Base-by-base conservation (phyloP, 2,113 vertebrate species). In the Ameiurus melas region DNA sequence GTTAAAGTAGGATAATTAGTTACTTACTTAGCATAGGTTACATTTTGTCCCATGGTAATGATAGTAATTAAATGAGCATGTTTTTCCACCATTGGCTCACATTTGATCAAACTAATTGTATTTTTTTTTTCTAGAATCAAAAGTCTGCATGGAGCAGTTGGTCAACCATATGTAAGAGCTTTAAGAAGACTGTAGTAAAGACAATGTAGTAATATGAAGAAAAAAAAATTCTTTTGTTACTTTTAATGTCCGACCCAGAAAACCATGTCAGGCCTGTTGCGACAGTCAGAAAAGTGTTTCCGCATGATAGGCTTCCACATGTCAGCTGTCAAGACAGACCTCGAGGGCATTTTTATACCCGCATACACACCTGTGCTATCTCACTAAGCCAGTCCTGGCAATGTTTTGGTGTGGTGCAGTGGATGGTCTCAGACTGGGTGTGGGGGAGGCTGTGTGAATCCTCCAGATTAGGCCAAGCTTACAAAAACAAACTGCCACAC, bases 391-490 rank as follows among this genome's bases (percentile, higher is more conserved):
- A 95, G 92, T 92, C 82, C 89, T 87, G 83, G 88, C 89, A 89
- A 95, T 90, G 90, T 92, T 92, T 91, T 92, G 89, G 91, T 92
- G 93, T 93, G 92, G 87, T 86, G 70, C 89, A 70, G 33, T 89
- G 51, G 85, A 85, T 85, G 86, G 93, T 92, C 90, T 91, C 58
- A 58, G 90, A 91, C 90, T 92, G 94, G 94, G 94, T 94, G 94
- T 93, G 93, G 92, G 92, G 93, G 92, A 91, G 91, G 92, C 88
- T 90, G 93, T 90, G 92, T 95, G 94, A 95, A 94, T 94, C 94
- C 92, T 91, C 85, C 88, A 95, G 95, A 96, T 95, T 95, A 95
- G 91, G 87, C 86, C 83, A 89, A 90, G 81, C 51, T 85, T 85
- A 66, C 20, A 73, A 71, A 88, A 90, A 82, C 87, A 91, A 85